These are phyloP conservation scores for Linnaemya vulpina DNA, from an alignment of 2,888 invertebrate genomes.

Conservation along the genomic window DNA sequence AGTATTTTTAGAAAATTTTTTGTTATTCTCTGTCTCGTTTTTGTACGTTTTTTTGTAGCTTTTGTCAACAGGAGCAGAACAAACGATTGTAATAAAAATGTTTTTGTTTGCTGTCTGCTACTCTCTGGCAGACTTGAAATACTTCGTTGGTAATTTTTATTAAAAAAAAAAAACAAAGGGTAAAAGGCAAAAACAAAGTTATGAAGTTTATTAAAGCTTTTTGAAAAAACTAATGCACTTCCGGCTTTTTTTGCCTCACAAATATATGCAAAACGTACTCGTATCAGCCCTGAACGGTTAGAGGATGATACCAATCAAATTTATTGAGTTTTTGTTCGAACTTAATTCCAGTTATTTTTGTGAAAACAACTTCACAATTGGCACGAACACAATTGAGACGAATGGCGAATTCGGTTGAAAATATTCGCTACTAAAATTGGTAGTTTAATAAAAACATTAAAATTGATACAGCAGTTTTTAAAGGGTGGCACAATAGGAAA, in stretches of 20 bases:
- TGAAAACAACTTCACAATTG: too few species aligned
- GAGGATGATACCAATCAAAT: not conserved
- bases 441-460: too few species aligned
- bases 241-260: not conserved
- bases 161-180: not conserved
- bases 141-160: constrained; percentile 20
- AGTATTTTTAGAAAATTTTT: constrained; percentile 5
- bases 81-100: constrained; percentile 44
- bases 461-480: too few species aligned
- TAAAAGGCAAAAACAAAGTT: constrained; percentile 13
- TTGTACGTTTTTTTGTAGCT: constrained; percentile 49
- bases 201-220: constrained; percentile 46
- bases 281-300: not conserved
- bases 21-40: not conserved
- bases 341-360: not conserved
- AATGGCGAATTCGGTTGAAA: too few species aligned
- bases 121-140: constrained; percentile 45
- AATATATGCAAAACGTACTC: not conserved
- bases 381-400: too few species aligned
- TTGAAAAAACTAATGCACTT: constrained; percentile 13
- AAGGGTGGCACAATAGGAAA: too few species aligned
- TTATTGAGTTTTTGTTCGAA: not conserved
- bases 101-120: constrained; percentile 52
- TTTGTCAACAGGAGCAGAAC: constrained; percentile 52
- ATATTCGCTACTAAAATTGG: too few species aligned